These are phyloP conservation scores for Crocallis elinguaria DNA, from an alignment of 2,888 invertebrate genomes.

Conservation along the genomic window DNA sequence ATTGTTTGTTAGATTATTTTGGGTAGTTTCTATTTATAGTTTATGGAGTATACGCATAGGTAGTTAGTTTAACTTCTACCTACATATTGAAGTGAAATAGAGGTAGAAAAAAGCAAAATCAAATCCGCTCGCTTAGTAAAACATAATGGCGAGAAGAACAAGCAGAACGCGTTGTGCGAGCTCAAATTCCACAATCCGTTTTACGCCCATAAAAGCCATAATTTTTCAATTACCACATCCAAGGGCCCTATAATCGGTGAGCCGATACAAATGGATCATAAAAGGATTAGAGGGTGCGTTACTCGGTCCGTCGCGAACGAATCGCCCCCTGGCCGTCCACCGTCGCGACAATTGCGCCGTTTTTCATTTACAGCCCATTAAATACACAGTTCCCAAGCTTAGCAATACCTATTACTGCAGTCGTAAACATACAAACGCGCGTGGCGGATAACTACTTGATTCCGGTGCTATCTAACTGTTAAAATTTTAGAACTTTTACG, in stretches of 20 bases:
- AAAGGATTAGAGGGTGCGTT: slow-evolving; percentile 47
- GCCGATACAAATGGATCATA: slow-evolving; percentile 52
- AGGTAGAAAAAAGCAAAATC: background rate
- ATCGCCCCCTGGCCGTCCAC: slow-evolving; percentile 44
- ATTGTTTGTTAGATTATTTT: too few relatives aligned
- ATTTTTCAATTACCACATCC: slow-evolving; percentile 34
- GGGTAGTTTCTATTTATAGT: too few relatives aligned
- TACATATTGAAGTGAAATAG: too few relatives aligned
- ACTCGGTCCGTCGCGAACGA: slow-evolving; percentile 31
- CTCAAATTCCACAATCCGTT: background rate
- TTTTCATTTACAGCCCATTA: slow-evolving; percentile 75
- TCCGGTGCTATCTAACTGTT: too few relatives aligned
- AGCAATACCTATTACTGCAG: slow-evolving; percentile 58
- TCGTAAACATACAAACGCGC: slow-evolving; percentile 57
- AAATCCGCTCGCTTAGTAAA: too few relatives aligned
- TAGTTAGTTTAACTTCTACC: too few relatives aligned
- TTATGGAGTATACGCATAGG: too few relatives aligned
- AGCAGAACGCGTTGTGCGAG: background rate
- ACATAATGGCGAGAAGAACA: too few relatives aligned
- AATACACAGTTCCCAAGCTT: slow-evolving; percentile 56
- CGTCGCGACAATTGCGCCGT: slow-evolving; percentile 57
- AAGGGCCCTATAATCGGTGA: slow-evolving; percentile 22
- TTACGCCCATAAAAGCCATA: slow-evolving; percentile 13
- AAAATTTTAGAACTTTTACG: too few relatives aligned
- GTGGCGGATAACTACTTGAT: background rate